Evolutionary conservation across 1,140 invertebrate genomes (phyloP), one percentile per base, ranked within the genome.

Genomic region (Drosophila malerkotliana): DNA sequence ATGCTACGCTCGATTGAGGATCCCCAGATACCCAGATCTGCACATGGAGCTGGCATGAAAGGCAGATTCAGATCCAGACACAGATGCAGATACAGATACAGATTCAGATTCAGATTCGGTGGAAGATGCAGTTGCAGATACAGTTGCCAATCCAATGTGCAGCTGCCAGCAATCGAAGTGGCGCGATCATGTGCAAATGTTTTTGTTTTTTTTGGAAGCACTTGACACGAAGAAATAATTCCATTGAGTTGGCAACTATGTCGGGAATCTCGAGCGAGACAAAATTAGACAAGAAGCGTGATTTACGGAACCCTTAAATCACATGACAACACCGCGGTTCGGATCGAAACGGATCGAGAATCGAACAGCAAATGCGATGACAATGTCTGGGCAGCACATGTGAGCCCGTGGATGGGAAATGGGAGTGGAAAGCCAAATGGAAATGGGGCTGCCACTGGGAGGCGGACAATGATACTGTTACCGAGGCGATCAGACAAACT

Each of bases 301-400:
- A 85, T 85, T 85, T 85, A 85, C 82, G 82, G 79, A 87, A 85
- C 82, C 82, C 82, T 85, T 85, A 85, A 85, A 84, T 84, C 81
- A 84, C 80, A 84, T 76, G 79, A 83, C 79, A 84, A 68, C 57
- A 61, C 28, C 47, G 37, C 34, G 37, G 45, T 30, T 49, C 74
- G 63, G 45, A 28, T 37, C 34, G 34, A 37, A 37, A 54, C 66
- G 62, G 64, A 80, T 81, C 74, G 79, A 72, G 78, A 84, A 80
- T 84, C 81, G 81, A 85, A 87, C 58, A 74, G 82, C 79, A 87
- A 85, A 85, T 73, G 72, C 61, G 59, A 80, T 51, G 60, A 54
- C 68, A 63, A 75, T 61, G 82, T 87, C 82, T 85, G 82, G 30
- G 59, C 32, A 75, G 77, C 81, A 84, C 68, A 87, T 87, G 82